Percentiles rank a stretch among this genome's conserved stretches.
These are phyloP conservation scores for Watsonalla cultraria DNA, from an alignment of 2,888 invertebrate species.

Conservation along the genomic window DNA sequence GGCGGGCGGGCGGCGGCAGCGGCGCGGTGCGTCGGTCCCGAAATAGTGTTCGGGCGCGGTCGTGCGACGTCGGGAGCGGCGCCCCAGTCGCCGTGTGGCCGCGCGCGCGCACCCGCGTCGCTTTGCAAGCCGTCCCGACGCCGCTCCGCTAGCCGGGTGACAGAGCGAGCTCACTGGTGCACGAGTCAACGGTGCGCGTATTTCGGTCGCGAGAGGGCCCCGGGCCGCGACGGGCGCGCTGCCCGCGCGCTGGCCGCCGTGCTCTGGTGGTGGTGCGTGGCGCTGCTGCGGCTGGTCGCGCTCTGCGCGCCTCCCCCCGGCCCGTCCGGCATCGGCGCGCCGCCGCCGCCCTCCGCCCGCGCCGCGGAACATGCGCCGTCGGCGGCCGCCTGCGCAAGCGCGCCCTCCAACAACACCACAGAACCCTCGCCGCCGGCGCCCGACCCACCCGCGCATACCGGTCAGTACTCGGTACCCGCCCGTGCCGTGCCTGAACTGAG, in stretches of 20 bases:
- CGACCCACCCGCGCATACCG: slow-evolving; percentile 53
- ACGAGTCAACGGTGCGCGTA: slow-evolving; percentile 68
- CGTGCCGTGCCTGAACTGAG: slow-evolving; percentile 6
- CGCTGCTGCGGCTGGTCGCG: slow-evolving; percentile 76
- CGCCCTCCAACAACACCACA: slow-evolving; percentile 64
- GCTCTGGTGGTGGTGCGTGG: slow-evolving; percentile 77
- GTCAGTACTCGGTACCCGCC: slow-evolving; percentile 47
- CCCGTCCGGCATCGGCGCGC: slow-evolving; percentile 56
- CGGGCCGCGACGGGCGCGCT: slow-evolving; percentile 71
- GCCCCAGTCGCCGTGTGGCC: slow-evolving; percentile 75
- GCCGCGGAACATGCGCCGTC: slow-evolving; percentile 67
- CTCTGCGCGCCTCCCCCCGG: slow-evolving; percentile 72
- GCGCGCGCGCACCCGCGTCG: slow-evolving; percentile 77
- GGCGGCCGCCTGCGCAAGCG: slow-evolving; percentile 66
- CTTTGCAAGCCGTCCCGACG: slow-evolving; percentile 57
- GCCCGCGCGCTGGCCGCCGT: slow-evolving; percentile 77
- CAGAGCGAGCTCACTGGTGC: slow-evolving; percentile 52
- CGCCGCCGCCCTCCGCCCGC: slow-evolving; percentile 64
- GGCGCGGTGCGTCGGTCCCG: slow-evolving; percentile 74
- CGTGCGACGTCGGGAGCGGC: slow-evolving; percentile 69
- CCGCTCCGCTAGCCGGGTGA: slow-evolving; percentile 56
- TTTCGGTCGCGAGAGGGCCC: slow-evolving; percentile 72
- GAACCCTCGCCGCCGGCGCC: slow-evolving; percentile 49
- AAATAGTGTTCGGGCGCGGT: slow-evolving; percentile 78
- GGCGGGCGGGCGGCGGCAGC: slow-evolving; percentile 71